Base-by-base conservation (phyloP, 2,797 vertebrate species). In the Chloroceryle amazona region DNA sequence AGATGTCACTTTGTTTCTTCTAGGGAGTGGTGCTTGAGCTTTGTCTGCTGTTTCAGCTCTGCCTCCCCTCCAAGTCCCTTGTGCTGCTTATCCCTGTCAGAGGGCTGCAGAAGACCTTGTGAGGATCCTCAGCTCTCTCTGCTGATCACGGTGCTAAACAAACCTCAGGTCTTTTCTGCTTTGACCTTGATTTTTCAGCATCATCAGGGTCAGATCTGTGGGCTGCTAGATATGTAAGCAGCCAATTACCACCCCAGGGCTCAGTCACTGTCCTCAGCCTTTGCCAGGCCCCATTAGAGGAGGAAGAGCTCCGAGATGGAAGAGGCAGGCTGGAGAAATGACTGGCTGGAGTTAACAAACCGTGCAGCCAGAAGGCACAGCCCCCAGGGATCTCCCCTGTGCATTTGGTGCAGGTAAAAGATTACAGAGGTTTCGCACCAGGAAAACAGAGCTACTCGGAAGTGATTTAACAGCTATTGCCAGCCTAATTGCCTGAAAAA, bases 401-500 rank as follows among this genome's bases (percentile, higher is more conserved):
- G 75, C 94, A 70, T 97, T 98, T 97, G 97, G 76, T 49, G 81
- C 84, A 96, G 95, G 94, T 94, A 87, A 85, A 94, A 81, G 82
- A 89, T 80, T 84, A 61, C 57, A 89, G 78, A 84, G 86, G 88
- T 70, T 89, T 94, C 93, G 35, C 88, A 80, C 55, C 57, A 51
- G 88, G 90, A 81, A 83, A 80, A 31, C 82, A 54, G 85, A 63
- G 55, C 49, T n/a, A 47, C 70, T 90, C 3, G 2, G 90, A 80
- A 89, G 82, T 22, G 61, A 89, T 92, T 98, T 98, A 98, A 96
- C 94, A 98, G 98, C 97, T 93, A 95, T 78, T 81, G 95, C 98
- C 95, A 96, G 98, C 98, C 97, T 98, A 98, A 99, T 98, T 96
- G 97, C 96, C 96, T 98, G 98, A 73, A 84, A 94, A 94, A 95